Conservation (phyloP, 2,888 invertebrate species). For the Tribolium freemani region DNA sequence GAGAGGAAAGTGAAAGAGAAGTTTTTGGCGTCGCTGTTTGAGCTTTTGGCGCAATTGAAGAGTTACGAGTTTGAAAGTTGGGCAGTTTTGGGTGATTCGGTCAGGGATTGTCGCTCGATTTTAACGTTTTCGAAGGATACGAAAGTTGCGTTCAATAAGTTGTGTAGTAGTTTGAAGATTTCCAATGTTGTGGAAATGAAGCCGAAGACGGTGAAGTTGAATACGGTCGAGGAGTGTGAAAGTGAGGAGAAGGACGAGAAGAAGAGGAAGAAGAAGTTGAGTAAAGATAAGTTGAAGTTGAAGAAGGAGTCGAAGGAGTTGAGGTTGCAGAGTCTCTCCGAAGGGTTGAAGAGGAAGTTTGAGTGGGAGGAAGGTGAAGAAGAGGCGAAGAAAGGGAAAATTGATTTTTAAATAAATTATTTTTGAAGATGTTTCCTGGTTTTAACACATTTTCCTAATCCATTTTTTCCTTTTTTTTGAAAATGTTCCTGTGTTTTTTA, state of each 20-base stretch:
- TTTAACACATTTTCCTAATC: too few relatives aligned
- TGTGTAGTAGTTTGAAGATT: slow-evolving; percentile 66
- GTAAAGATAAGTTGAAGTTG: slow-evolving; percentile 65
- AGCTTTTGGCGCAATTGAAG: slow-evolving; percentile 71
- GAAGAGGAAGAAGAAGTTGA: slow-evolving; percentile 60
- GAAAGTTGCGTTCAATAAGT: slow-evolving; percentile 68
- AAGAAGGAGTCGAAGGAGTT: slow-evolving; percentile 69
- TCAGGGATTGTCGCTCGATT: slow-evolving; percentile 64
- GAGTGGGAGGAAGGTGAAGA: slow-evolving; percentile 30
- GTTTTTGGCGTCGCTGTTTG: slow-evolving; percentile 72
- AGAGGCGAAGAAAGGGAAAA: neutral
- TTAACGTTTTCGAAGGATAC: slow-evolving; percentile 67
- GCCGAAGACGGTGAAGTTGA: slow-evolving; percentile 52
- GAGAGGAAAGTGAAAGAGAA: slow-evolving; percentile 71
- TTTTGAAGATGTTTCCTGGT: neutral
- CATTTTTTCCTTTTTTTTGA: too few relatives aligned
- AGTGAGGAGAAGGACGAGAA: slow-evolving; percentile 47
- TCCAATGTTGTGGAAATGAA: slow-evolving; percentile 61
- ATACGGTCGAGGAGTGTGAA: slow-evolving; percentile 50
- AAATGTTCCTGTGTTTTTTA: too few relatives aligned
- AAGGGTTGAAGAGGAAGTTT: slow-evolving; percentile 63
- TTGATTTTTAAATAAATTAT: neutral
- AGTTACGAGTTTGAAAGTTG: slow-evolving; percentile 65
- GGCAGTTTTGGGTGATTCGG: slow-evolving; percentile 62
- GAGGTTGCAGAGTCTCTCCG: slow-evolving; percentile 67